A percentile compares a stretch with the other conserved stretches of the same genome.
phyloP scores from a whole-genome alignment of 2,797 vertebrate genomes.

The Carapus acus region DNA sequence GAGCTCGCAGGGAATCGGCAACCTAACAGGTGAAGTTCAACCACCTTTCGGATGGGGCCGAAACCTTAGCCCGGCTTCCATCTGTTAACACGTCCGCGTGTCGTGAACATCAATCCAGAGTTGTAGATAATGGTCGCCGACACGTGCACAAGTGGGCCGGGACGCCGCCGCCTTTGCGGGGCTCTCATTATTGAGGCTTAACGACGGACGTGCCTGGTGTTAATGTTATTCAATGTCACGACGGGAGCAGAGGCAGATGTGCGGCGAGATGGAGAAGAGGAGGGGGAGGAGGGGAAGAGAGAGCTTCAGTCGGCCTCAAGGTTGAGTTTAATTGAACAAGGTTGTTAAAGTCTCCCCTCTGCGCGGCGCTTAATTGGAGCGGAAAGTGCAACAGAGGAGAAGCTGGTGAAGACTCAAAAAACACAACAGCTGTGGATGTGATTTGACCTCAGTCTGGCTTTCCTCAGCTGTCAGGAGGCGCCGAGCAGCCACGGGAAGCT shows the following conservation, averaged over 20 bases:
- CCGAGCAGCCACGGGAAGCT: no score
- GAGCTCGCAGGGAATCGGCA: constrained; percentile 3
- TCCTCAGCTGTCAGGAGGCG: no score
- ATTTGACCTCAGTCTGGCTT: neutral
- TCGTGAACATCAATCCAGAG: constrained; percentile 17
- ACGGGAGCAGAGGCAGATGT: neutral
- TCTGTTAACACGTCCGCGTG: constrained; percentile 6
- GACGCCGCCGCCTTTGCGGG: neutral
- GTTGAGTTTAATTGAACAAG: constrained; percentile 19
- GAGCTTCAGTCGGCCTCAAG: constrained; percentile 16
- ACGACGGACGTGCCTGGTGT: constrained; percentile 2
- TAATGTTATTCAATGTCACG: constrained; percentile 10
- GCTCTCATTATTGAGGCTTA: neutral
- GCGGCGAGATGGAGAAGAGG: neutral
- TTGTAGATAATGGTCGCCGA: constrained; percentile 23
- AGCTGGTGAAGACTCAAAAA: constrained; percentile 14
- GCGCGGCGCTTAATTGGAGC: constrained; percentile 27
- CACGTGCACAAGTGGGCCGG: constrained; percentile 6
- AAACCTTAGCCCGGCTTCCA: constrained; percentile 16
- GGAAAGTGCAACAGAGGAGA: constrained; percentile 25
- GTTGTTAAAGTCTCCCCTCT: constrained; percentile 18
- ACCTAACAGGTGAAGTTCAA: neutral
- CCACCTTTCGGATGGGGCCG: neutral
- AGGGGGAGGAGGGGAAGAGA: no score
- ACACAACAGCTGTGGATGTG: neutral